phyloP scores from a whole-genome alignment of 2,888 invertebrate species.

The Yponomeuta plumbellus region DNA sequence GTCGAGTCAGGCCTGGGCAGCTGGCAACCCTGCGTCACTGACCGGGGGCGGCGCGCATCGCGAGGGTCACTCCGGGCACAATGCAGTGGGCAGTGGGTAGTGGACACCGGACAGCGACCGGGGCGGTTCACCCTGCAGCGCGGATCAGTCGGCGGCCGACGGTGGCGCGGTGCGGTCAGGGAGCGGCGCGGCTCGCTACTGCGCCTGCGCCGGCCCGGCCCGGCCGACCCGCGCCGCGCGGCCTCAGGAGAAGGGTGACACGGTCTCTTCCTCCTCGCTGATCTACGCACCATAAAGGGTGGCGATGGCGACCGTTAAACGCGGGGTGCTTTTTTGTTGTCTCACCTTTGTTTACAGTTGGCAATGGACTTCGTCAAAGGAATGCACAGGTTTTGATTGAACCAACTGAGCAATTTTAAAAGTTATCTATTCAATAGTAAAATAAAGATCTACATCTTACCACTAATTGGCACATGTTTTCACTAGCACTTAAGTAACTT shows the following conservation, averaged over 20 bases:
- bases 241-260: conserved; percentile 67
- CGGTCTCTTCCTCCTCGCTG: conserved; percentile 46
- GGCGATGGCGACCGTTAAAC: conserved; percentile 45
- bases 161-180: conserved; percentile 69
- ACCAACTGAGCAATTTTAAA: neutral
- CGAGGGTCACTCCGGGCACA: conserved; percentile 60
- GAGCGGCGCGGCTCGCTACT: conserved; percentile 42
- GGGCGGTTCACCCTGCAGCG: neutral
- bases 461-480: too few species aligned
- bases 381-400: neutral
- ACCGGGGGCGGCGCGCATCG: neutral
- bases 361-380: neutral
- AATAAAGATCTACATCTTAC: too few species aligned
- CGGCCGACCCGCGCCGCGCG: conserved; percentile 38
- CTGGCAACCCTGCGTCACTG: neutral
- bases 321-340: conserved; percentile 21
- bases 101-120: conserved; percentile 2
- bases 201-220: conserved; percentile 21
- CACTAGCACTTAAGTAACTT: too few species aligned
- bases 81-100: conserved; percentile 30
- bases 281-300: conserved; percentile 46
- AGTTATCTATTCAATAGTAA: too few species aligned
- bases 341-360: conserved; percentile 5
- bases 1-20: conserved; percentile 21
- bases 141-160: conserved; percentile 42